Conservation (phyloP, 2,888 invertebrate species). For the Mylabris sibirica region DNA sequence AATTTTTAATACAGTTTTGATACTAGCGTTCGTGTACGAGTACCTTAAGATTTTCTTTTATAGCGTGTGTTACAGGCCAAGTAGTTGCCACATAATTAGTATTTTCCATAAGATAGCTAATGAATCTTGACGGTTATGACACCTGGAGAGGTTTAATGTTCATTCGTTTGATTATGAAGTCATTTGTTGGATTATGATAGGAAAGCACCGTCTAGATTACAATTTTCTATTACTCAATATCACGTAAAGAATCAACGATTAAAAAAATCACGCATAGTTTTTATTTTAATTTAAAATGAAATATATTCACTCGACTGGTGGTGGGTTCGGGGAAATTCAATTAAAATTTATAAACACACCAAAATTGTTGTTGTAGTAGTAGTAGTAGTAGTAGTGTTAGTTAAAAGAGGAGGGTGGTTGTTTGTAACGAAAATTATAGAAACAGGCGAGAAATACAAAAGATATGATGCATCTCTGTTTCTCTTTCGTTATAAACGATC, state of each 20-base stretch:
- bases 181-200: constrained; percentile 24
- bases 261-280: background rate
- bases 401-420: background rate
- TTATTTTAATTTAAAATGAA: background rate
- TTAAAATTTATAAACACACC: background rate
- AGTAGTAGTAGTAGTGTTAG: background rate
- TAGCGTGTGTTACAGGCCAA: constrained; percentile 29
- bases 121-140: constrained; percentile 38
- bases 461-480: background rate
- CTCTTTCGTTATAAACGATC: background rate
- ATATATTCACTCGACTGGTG: background rate
- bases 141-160: constrained; percentile 30
- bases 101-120: constrained; percentile 38
- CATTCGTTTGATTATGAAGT: constrained; percentile 31
- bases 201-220: background rate
- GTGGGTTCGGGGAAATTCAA: background rate
- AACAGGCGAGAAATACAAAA: background rate
- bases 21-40: background rate
- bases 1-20: too few species aligned
- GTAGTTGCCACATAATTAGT: constrained; percentile 36
- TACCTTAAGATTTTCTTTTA: background rate
- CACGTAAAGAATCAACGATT: background rate
- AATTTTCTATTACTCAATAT: background rate
- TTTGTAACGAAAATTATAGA: background rate
- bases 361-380: too few species aligned